A percentile compares a stretch with the other conserved stretches of the same genome.
phyloP scores from a whole-genome alignment of 2,888 invertebrate genomes.

The Sesia apiformis region DNA sequence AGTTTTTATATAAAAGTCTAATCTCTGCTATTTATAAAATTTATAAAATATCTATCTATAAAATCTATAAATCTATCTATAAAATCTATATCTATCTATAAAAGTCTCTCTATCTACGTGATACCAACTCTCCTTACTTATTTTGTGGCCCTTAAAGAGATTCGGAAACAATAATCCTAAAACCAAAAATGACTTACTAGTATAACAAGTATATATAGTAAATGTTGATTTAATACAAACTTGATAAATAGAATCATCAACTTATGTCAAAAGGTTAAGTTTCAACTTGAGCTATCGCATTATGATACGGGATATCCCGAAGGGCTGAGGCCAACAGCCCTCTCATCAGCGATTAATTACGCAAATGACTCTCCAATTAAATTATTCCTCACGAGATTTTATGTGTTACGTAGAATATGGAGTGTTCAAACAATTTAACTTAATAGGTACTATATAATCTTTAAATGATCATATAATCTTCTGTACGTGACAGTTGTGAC shows the following conservation, averaged over 20 bases:
- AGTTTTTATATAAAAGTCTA: too few species aligned
- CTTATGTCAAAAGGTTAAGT: background rate
- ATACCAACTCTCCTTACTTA: background rate
- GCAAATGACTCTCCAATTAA: constrained; percentile 10
- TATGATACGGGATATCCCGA: constrained; percentile 4
- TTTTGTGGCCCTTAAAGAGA: background rate
- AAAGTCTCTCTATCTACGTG: background rate
- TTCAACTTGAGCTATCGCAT: background rate
- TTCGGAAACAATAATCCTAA: background rate
- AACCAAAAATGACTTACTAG: too few species aligned
- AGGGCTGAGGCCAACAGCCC: constrained; percentile 3
- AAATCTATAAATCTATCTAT: background rate
- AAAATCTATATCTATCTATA: background rate
- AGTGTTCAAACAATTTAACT: background rate
- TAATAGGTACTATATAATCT: background rate
- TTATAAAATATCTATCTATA: too few species aligned
- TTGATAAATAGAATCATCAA: background rate
- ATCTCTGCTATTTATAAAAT: too few species aligned
- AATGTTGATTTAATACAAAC: background rate
- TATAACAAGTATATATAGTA: too few species aligned
- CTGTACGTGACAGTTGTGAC: too few species aligned
- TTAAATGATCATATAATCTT: too few species aligned
- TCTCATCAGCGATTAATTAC: constrained; percentile 10
- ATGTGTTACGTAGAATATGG: background rate
- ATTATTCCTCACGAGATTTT: constrained; percentile 3